A percentile compares a stretch with the other conserved stretches of the same genome.
phyloP scores from a whole-genome alignment of 2,797 vertebrate species.

The Pseudochirops cupreus region DNA sequence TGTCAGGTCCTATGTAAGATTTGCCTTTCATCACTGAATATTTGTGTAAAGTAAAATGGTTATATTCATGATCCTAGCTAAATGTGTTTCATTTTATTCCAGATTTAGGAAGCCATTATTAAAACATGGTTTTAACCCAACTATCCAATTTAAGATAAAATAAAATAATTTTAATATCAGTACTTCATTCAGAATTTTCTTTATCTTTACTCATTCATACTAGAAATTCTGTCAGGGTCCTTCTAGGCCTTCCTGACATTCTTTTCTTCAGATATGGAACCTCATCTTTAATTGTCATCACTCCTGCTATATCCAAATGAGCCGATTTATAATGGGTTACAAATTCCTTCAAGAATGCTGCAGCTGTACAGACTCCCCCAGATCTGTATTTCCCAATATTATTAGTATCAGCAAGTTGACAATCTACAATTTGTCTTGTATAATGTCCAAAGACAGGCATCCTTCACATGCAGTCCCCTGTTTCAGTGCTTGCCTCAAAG shows the following conservation, averaged over 20 bases:
- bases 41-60: slow-evolving; percentile 31
- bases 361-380: slow-evolving; percentile 96
- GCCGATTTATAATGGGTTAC: slow-evolving; percentile 95
- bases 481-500: slow-evolving; percentile 93
- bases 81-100: slow-evolving; percentile 48
- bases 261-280: slow-evolving; percentile 95
- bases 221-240: slow-evolving; percentile 94
- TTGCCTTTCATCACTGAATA: slow-evolving; percentile 14
- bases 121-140: slow-evolving; percentile 31
- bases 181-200: slow-evolving; percentile 67
- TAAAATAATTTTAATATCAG: neutral
- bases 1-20: slow-evolving; percentile 38
- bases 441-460: slow-evolving; percentile 99
- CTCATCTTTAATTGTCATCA: slow-evolving; percentile 98
- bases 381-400: slow-evolving; percentile 97
- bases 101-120: slow-evolving; percentile 43
- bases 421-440: slow-evolving; percentile 93
- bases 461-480: slow-evolving; percentile 97
- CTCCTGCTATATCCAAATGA: slow-evolving; percentile 97
- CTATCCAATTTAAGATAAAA: slow-evolving; percentile 14
- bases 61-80: slow-evolving; percentile 19
- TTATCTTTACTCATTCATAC: slow-evolving; percentile 84
- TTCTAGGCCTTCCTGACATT: slow-evolving; percentile 96
- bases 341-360: slow-evolving; percentile 96
- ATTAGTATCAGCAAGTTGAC: slow-evolving; percentile 95